phyloP scores from a whole-genome alignment of 2,888 invertebrate genomes.

The Dorcus hopei region DNA sequence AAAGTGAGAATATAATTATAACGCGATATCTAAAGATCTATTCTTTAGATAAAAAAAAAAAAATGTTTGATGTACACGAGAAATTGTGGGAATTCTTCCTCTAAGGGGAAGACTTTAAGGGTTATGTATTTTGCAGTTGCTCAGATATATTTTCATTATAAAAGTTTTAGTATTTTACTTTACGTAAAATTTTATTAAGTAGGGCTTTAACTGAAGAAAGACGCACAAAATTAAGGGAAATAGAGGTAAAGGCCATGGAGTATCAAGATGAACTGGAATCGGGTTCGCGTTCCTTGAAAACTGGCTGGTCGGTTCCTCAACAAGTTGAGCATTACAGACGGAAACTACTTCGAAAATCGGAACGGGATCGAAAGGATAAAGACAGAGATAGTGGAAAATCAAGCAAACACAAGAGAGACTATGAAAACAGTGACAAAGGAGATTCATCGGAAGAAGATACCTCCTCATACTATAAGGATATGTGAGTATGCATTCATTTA shows the following conservation, averaged over 20 bases:
- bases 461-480: slow-evolving; percentile 43
- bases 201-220: slow-evolving; percentile 66
- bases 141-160: too few relatives aligned
- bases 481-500: slow-evolving; percentile 40
- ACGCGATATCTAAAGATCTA: too few relatives aligned
- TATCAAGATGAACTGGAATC: slow-evolving; percentile 95
- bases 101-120: too few relatives aligned
- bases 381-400: slow-evolving; percentile 29
- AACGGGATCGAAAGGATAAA: slow-evolving; percentile 46
- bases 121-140: too few relatives aligned
- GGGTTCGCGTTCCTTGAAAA: slow-evolving; percentile 69
- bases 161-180: slow-evolving; percentile 7
- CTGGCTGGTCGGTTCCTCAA: slow-evolving; percentile 71
- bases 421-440: slow-evolving; percentile 42
- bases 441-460: slow-evolving; percentile 45
- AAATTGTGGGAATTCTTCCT: too few relatives aligned
- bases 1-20: neutral
- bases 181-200: slow-evolving; percentile 23
- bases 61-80: too few relatives aligned
- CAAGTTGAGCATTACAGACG: slow-evolving; percentile 89
- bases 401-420: slow-evolving; percentile 43
- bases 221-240: slow-evolving; percentile 77
- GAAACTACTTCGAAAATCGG: slow-evolving; percentile 77
- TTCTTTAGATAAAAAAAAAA: too few relatives aligned
- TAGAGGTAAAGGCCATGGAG: slow-evolving; percentile 92